phyloP scores from a whole-genome alignment of 2,888 invertebrate genomes.

The Dynastes tityus region DNA sequence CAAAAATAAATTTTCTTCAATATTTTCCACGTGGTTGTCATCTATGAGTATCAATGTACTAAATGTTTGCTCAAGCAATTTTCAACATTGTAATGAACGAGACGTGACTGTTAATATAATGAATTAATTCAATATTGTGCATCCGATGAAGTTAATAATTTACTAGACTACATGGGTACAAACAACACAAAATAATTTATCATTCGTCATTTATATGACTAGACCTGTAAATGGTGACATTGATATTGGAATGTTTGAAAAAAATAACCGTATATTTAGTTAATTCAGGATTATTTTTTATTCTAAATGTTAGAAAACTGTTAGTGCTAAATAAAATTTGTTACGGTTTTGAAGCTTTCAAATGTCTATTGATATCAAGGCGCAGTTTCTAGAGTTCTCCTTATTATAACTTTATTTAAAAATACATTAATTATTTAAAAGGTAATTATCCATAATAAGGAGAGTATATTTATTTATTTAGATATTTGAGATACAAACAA shows the following conservation, averaged over 20 bases:
- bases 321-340: too few species aligned
- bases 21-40: background rate
- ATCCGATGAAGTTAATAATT: background rate
- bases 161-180: background rate
- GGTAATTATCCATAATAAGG: too few species aligned
- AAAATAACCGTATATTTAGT: background rate
- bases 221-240: too few species aligned
- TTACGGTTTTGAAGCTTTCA: too few species aligned
- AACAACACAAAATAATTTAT: conserved; percentile 14
- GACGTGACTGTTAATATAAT: background rate
- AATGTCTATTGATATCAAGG: too few species aligned
- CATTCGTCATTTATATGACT: background rate
- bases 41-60: background rate
- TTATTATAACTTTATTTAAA: background rate
- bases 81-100: conserved; percentile 1
- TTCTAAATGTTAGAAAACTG: too few species aligned
- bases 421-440: too few species aligned
- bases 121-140: conserved; percentile 9
- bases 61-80: conserved; percentile 24
- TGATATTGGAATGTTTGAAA: background rate
- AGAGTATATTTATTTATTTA: too few species aligned
- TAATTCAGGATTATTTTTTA: too few species aligned
- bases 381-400: background rate
- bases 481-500: too few species aligned
- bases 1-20: background rate